Evolutionary conservation across 2,797 vertebrate genomes (phyloP).

Genomic region (Phrynocephalus guinanensis): DNA sequence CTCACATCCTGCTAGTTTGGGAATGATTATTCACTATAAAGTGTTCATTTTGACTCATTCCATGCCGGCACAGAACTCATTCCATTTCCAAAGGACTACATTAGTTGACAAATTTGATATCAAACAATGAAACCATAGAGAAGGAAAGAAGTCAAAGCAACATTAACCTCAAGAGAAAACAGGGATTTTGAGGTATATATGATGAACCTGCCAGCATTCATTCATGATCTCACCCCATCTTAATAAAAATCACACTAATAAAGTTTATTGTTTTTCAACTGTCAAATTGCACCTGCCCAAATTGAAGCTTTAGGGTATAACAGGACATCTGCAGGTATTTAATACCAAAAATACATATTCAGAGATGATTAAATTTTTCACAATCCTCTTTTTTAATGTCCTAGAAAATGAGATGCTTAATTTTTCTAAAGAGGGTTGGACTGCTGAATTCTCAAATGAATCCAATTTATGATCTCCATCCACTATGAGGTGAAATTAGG

Average conservation of each 20-base stretch:
- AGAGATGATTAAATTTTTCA: not conserved
- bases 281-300: not conserved
- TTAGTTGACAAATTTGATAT: not conserved
- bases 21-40: no score
- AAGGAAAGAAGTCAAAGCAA: not conserved
- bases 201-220: not conserved
- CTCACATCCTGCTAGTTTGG: no score
- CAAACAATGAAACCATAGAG: not conserved
- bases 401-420: not conserved
- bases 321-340: not conserved
- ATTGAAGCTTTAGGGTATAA: not conserved
- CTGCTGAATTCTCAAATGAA: not conserved
- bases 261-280: not conserved
- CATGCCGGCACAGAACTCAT: no score
- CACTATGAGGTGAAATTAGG: slow-evolving; percentile 12
- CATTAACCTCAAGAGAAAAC: not conserved
- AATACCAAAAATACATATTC: not conserved
- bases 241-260: not conserved
- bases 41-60: no score
- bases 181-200: not conserved
- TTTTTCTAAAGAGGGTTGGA: not conserved
- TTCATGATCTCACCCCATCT: not conserved
- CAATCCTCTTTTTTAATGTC: not conserved
- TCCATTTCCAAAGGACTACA: not conserved
- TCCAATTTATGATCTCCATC: not conserved